Evolutionary conservation across 2,113 vertebrate genomes (phyloP), one percentile per base, ranked within the genome.

Genomic region (Kobus ellipsiprymnus): DNA sequence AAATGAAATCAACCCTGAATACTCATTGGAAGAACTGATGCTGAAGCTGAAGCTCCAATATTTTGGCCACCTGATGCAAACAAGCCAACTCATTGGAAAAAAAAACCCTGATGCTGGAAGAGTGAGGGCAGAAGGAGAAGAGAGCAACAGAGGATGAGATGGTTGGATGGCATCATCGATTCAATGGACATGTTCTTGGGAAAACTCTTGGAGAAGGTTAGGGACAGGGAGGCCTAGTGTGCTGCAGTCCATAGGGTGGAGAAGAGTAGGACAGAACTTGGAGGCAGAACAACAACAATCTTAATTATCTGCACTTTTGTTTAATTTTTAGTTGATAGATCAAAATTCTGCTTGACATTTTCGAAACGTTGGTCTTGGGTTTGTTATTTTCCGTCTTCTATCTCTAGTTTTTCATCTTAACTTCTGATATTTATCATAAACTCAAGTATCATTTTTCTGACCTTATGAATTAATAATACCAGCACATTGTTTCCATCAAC

Each of bases 351-450:
- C 48, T 74, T 67, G 44, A 84, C 78, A 50, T 8, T 87, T 30
- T 48, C 3, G 12, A 88, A 57, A 33, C 14, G 4, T 25, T 67
- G 19, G 6, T 50, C 8, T 7, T 9, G 0, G 1, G 2, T 40
- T 87, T 84, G 16, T 71, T 5, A 15, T 67, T 40, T 78, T 91
- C 7, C 19, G 50, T 77, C 36, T 85, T 54, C 14, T 15, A 55
- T 81, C 29, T 86, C 1, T 33, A 25, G 12, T 27, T 93, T 55
- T 46, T 33, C 21, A 50, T 8, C 23, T 60, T 52, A 23, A 55
- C 23, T 91, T 46, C 27, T 59, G 7, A 44, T 46, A 57, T 60
- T 16, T 71, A 46, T 80, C 57, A 33, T 85, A 94, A 85, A 14
- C 10, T 30, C 12, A 80, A 48, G n/a, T 8, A 33, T 77, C 25